phyloP scores from a whole-genome alignment of 2,113 vertebrate genomes.

The Condylura cristata region DNA sequence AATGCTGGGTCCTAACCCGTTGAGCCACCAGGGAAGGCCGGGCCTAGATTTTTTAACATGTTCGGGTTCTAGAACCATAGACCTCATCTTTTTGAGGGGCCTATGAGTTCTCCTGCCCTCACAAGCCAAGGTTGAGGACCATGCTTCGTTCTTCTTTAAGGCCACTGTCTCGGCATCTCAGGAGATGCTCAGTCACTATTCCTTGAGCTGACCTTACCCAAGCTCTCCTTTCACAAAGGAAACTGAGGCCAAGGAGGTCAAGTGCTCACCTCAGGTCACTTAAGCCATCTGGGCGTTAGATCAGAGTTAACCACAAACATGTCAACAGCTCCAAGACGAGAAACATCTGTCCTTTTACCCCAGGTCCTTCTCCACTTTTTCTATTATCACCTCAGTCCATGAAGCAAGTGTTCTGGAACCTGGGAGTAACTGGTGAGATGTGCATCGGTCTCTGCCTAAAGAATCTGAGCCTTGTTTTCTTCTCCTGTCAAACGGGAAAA shows the following conservation, averaged over 20 bases:
- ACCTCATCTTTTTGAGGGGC: not conserved
- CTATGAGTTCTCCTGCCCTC: not conserved
- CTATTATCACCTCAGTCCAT: accelerated
- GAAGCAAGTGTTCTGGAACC: not conserved
- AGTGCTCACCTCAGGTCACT: not conserved
- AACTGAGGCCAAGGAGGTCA: not conserved
- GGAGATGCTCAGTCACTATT: not conserved
- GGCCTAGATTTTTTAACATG: not conserved
- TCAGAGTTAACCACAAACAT: not conserved
- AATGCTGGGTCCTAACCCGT: too few species aligned
- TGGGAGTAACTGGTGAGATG: accelerated
- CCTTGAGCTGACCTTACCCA: not conserved
- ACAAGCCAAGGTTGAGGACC: not conserved
- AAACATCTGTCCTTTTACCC: not conserved
- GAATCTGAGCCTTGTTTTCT: not conserved
- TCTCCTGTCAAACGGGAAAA: not conserved
- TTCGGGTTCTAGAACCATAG: not conserved
- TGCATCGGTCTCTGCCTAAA: not conserved
- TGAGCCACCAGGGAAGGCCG: not conserved
- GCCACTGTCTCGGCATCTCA: not conserved
- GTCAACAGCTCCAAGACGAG: not conserved
- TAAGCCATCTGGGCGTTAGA: not conserved
- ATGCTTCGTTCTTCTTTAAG: not conserved
- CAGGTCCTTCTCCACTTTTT: not conserved
- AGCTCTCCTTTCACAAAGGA: not conserved